Evolutionary conservation across 2,113 vertebrate genomes (phyloP).

Genomic region (Sebastes fasciatus): DNA sequence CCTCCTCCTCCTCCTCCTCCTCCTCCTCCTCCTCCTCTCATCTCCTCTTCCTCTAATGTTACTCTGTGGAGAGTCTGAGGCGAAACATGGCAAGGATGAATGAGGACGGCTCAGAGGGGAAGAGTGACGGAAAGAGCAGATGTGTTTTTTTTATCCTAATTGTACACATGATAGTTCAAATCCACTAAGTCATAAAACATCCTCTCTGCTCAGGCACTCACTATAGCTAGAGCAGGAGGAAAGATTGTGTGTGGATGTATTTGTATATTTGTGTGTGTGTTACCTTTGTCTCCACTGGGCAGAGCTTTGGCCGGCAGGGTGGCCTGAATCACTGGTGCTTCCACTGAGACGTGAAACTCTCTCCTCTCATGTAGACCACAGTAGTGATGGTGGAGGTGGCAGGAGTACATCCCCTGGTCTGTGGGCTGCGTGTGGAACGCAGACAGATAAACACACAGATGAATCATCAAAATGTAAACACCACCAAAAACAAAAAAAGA

Average conservation of each 20-base stretch:
- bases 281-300: constrained; percentile 77
- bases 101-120: constrained; percentile 7
- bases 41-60: constrained; percentile 20
- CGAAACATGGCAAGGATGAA: constrained; percentile 1
- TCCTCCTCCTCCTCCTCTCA: constrained; percentile 14
- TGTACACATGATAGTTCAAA: constrained; percentile 39
- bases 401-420: constrained; percentile 93
- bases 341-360: constrained; percentile 87
- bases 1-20: constrained; percentile 3
- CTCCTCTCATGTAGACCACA: constrained; percentile 94
- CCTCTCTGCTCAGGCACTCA: constrained; percentile 11
- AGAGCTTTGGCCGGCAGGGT: constrained; percentile 71
- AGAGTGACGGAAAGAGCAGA: constrained; percentile 59
- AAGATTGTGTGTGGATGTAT: constrained; percentile 8
- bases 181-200: constrained; percentile 49
- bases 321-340: constrained; percentile 70
- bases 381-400: constrained; percentile 97
- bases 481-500: neutral
- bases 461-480: neutral
- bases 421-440: constrained; percentile 64
- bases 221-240: constrained; percentile 14
- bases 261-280: constrained; percentile 31
- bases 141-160: constrained; percentile 40
- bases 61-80: constrained; percentile 27
- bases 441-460: neutral